Percentiles rank a stretch among this genome's conserved stretches.
Evolutionary conservation across 2,113 vertebrate species (phyloP).

Genomic region (Arothron firmamentum): DNA sequence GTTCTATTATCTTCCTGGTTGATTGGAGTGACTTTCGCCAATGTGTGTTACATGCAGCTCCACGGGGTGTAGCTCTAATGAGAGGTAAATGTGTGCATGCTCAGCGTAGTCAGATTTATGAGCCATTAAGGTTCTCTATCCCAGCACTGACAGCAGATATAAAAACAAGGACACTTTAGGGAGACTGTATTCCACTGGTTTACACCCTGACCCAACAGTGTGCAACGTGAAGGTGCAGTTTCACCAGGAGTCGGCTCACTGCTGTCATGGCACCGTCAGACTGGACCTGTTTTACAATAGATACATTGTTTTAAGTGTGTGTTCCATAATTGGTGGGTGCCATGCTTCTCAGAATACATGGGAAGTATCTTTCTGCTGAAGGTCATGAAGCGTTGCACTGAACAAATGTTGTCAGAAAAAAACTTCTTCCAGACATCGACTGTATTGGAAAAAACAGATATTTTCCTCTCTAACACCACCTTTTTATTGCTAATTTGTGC

Average conservation of each 20-base stretch:
- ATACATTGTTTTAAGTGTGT: too few relatives aligned
- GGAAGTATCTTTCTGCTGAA: too few relatives aligned
- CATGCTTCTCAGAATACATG: too few relatives aligned
- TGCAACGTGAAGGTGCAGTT: slow-evolving; percentile 1
- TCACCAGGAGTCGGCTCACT: slow-evolving; percentile 10
- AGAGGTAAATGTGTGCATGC: slow-evolving; percentile 62
- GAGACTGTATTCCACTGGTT: slow-evolving; percentile 29
- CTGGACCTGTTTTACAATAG: too few relatives aligned
- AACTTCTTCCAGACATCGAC: too few relatives aligned
- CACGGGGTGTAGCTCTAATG: slow-evolving; percentile 58
- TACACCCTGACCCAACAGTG: slow-evolving; percentile 23
- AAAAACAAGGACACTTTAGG: slow-evolving; percentile 54
- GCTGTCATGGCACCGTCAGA: too few relatives aligned
- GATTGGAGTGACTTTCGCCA: slow-evolving; percentile 35
- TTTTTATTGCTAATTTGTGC: too few relatives aligned
- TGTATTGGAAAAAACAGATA: too few relatives aligned
- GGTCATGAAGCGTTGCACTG: too few relatives aligned
- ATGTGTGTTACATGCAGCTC: slow-evolving; percentile 52
- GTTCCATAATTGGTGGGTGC: too few relatives aligned
- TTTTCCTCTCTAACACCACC: too few relatives aligned
- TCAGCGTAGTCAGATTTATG: slow-evolving; percentile 67
- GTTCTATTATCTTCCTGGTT: slow-evolving; percentile 15
- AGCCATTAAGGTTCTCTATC: slow-evolving; percentile 51
- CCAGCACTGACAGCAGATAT: slow-evolving; percentile 60
- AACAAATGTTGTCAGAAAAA: too few relatives aligned